Percentiles rank a stretch among this genome's conserved stretches.
Conservation (phyloP, 1,140 invertebrate species). For the Drepana arcuata region DNA sequence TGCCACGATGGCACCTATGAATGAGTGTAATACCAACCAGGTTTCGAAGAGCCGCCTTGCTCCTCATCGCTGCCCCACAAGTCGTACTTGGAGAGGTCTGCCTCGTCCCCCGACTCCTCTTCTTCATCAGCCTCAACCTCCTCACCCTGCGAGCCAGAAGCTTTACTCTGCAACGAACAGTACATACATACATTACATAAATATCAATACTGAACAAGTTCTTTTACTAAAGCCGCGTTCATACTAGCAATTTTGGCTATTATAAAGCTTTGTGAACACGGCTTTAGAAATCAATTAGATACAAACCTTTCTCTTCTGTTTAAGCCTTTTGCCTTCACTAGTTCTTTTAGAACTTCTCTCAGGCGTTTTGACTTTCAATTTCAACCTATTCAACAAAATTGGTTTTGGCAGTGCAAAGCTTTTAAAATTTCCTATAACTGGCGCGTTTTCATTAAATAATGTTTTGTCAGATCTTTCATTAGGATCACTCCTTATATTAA, state of each 20-base stretch:
- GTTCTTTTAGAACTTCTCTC: conserved; percentile 36
- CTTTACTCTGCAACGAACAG: conserved; percentile 36
- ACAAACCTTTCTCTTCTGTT: conserved; percentile 56
- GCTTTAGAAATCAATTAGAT: conserved; percentile 16
- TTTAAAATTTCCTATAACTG: conserved; percentile 66
- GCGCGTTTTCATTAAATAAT: conserved; percentile 36
- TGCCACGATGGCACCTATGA: too few relatives aligned
- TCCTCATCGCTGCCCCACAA: conserved; percentile 67
- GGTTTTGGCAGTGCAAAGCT: conserved; percentile 70
- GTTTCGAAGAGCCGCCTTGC: conserved; percentile 42
- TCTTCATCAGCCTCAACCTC: conserved; percentile 45
- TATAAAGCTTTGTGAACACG: conserved; percentile 1
- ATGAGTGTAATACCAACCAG: conserved; percentile 28
- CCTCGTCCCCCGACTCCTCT: conserved; percentile 66
- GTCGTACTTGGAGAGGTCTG: conserved; percentile 68
- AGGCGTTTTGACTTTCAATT: conserved; percentile 49
- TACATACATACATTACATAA: conserved; percentile 9
- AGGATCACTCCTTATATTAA: conserved; percentile 29
- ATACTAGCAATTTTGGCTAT: too few relatives aligned
- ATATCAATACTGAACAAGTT: too few relatives aligned
- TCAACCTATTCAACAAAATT: conserved; percentile 61
- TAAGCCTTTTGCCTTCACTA: conserved; percentile 28
- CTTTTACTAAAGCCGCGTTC: too few relatives aligned
- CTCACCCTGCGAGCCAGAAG: conserved; percentile 26
- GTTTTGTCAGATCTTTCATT: conserved; percentile 25